Conservation (phyloP, 2,797 vertebrate species). For the Siniperca obscura region DNA sequence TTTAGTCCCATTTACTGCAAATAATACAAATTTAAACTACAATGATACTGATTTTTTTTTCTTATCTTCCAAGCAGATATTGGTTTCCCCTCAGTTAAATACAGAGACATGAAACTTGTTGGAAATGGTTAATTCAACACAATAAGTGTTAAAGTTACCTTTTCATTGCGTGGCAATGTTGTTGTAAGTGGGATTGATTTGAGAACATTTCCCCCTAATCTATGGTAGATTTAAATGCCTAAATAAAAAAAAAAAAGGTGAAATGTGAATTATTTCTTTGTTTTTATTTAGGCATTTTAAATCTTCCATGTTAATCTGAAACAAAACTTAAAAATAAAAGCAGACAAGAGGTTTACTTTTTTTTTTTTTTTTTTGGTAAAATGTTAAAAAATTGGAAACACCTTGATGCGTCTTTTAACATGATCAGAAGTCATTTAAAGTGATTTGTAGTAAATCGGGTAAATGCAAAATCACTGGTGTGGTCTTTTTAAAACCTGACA, state of each 20-base stretch:
- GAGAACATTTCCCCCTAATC: background rate
- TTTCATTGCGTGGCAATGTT: background rate
- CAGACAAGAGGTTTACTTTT: background rate
- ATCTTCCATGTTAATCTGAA: background rate
- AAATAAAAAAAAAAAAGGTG: background rate
- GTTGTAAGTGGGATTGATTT: background rate
- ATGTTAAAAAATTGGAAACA: background rate
- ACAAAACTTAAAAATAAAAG: background rate
- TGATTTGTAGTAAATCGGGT: background rate
- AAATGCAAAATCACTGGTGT: background rate
- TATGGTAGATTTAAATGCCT: background rate
- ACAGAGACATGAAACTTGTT: background rate
- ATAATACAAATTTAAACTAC: background rate
- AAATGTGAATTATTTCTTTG: background rate
- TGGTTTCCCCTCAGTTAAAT: background rate
- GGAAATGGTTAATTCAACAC: background rate
- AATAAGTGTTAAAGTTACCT: background rate
- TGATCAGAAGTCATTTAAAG: background rate
- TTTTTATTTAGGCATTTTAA: background rate
- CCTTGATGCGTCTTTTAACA: background rate
- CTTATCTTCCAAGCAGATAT: background rate
- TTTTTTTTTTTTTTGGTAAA: too few species aligned
- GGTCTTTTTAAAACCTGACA: constrained; percentile 17
- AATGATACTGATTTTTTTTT: background rate
- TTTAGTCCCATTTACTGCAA: background rate